Conservation (phyloP, 2,888 invertebrate genomes). For the Xanthorhoe designata region DNA sequence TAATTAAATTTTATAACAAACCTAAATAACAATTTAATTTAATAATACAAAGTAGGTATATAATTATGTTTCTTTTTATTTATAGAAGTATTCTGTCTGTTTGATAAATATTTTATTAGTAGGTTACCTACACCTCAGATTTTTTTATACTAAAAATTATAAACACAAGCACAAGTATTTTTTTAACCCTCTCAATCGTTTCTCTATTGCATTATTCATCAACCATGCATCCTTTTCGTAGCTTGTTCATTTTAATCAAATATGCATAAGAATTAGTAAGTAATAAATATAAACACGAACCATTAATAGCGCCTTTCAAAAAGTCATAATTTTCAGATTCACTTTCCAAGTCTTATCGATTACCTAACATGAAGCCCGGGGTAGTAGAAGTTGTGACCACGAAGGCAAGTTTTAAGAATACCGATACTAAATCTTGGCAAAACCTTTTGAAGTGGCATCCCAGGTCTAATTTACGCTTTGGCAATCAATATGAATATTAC, state of each 20-base stretch:
- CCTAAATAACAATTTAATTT: too few relatives aligned
- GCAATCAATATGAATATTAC: slow-evolving; percentile 60
- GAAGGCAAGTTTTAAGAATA: slow-evolving; percentile 34
- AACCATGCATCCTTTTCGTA: slow-evolving; percentile 48
- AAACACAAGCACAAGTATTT: slow-evolving; percentile 2
- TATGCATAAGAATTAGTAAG: slow-evolving; percentile 48
- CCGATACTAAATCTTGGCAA: slow-evolving; percentile 56
- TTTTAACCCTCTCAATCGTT: slow-evolving; percentile 41
- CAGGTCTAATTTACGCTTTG: slow-evolving; percentile 59
- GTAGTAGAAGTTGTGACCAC: slow-evolving; percentile 20
- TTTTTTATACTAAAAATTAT: neutral
- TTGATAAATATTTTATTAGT: too few relatives aligned
- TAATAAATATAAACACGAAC: slow-evolving; percentile 33
- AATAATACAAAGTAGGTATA: too few relatives aligned
- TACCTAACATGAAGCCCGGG: slow-evolving; percentile 25
- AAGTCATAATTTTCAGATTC: slow-evolving; percentile 36
- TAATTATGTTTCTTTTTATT: too few relatives aligned
- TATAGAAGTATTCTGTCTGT: too few relatives aligned
- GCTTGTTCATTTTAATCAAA: slow-evolving; percentile 45
- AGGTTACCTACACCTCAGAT: too few relatives aligned
- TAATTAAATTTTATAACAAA: too few relatives aligned
- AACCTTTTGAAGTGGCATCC: slow-evolving; percentile 56
- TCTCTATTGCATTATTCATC: slow-evolving; percentile 67
- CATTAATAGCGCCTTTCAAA: slow-evolving; percentile 43
- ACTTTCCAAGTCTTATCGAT: slow-evolving; percentile 45